Conservation (phyloP, 2,888 invertebrate genomes). For the Odiellus spinosus region DNA sequence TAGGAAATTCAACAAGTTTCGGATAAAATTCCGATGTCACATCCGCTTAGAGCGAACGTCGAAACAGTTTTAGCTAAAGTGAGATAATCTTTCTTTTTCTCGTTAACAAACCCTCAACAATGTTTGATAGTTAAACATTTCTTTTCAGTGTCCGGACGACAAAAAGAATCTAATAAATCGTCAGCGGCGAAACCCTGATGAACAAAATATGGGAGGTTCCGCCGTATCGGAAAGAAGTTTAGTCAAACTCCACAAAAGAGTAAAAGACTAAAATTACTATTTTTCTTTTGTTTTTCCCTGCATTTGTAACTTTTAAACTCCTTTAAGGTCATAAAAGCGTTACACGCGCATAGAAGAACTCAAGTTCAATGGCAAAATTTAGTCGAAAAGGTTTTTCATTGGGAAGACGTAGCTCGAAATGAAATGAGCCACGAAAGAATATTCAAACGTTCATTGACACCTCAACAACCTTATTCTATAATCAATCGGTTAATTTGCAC, state of each 20-base stretch:
- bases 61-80: slow-evolving; percentile 72
- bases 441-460: slow-evolving; percentile 49
- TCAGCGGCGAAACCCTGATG: slow-evolving; percentile 5
- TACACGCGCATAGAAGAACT: slow-evolving; percentile 81
- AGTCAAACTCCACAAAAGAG: slow-evolving; percentile 77
- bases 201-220: slow-evolving; percentile 18
- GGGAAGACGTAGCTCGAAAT: slow-evolving; percentile 78
- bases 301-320: slow-evolving; percentile 1
- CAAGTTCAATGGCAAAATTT: slow-evolving; percentile 86
- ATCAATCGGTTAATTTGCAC: slow-evolving; percentile 8
- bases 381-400: slow-evolving; percentile 48
- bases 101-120: slow-evolving; percentile 4
- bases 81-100: slow-evolving; percentile 1
- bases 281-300: slow-evolving; percentile 12
- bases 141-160: slow-evolving; percentile 9
- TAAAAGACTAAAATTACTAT: slow-evolving; percentile 27
- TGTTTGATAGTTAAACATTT: too few species aligned
- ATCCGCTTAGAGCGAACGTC: slow-evolving; percentile 54
- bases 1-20: slow-evolving; percentile 70
- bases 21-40: slow-evolving; percentile 43
- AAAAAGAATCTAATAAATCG: slow-evolving; percentile 4
- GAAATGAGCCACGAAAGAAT: slow-evolving; percentile 41
- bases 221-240: slow-evolving; percentile 54
- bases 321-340: slow-evolving; percentile 71
- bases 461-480: slow-evolving; percentile 33